Base-by-base conservation (phyloP, 1,140 invertebrate genomes). In the Sarcophaga bullata region DNA sequence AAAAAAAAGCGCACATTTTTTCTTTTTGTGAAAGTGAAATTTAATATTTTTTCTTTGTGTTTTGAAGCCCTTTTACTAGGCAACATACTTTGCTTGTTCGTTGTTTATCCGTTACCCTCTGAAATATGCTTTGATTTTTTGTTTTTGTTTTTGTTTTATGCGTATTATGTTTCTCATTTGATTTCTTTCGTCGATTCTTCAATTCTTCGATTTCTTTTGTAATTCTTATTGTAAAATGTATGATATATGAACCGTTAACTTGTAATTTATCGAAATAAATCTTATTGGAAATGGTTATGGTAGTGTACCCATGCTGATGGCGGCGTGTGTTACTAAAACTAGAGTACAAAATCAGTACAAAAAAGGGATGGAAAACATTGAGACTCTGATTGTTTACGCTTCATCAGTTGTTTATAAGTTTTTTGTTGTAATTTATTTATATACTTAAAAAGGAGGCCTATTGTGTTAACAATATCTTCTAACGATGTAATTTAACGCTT, bases 211-310 rank as follows among this genome's bases (percentile, higher is more conserved):
- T 37, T 37, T 37, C 19, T 68, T 19, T 19, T 62, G 13, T 52
- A 13, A 62, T 68, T 68, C 19, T 68, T 68, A 68, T 68, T 68
- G 9, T 68, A 8, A 19, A 68, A 68, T 19, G 17, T 68, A 19
- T 68, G 62, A 68, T 68, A 68, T 68, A 68, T 68, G 62, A 68
- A 17, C n/a, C n/a, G 62, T 68, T 68, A 68, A 68, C 62, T 68
- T 68, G 62, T 68, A 68, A 68, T 68, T 68, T 68, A 68, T 68
- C 17, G 6, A 68, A 68, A 68, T 58, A 58, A 58, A 58, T 58
- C 54, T 58, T 58, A 15, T 58, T 58, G 54, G 54, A 58, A 58
- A 58, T 58, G n/a, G n/a, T n/a, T 58, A 58, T 58, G 13, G 7
- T 7, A 15, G 54, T 58, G n/a, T n/a, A 58, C 54, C 6, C 54